These are phyloP conservation scores for Papilio protenor DNA, from an alignment of 2,888 invertebrate species.

Conservation along the genomic window DNA sequence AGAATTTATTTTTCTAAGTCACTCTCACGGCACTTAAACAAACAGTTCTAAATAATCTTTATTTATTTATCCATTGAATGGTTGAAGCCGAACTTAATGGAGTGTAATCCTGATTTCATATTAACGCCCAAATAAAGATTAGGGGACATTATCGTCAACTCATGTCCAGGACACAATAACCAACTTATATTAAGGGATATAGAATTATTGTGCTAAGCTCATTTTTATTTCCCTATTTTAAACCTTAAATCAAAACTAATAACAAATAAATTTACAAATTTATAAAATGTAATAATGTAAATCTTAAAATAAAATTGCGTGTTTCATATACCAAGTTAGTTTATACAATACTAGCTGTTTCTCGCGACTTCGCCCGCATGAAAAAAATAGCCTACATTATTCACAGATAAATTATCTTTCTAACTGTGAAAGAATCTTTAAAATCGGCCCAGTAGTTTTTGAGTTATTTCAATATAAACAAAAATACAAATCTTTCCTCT, in stretches of 20 bases:
- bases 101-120: constrained; percentile 74
- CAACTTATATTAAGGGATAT: constrained; percentile 26
- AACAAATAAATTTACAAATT: background rate
- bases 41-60: constrained; percentile 73
- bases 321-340: too few species aligned
- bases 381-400: too few species aligned
- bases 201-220: background rate
- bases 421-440: too few species aligned
- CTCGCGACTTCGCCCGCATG: too few species aligned
- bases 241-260: background rate
- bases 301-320: too few species aligned
- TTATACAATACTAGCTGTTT: too few species aligned
- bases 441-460: too few species aligned
- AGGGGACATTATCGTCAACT: constrained; percentile 61
- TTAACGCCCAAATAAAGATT: constrained; percentile 75
- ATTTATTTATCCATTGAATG: constrained; percentile 77
- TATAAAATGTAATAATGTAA: background rate
- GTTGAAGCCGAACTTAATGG: constrained; percentile 73
- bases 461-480: too few species aligned
- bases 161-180: constrained; percentile 50
- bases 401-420: too few species aligned
- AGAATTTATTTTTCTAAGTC: constrained; percentile 55
- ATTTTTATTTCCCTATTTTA: constrained; percentile 9
- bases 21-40: constrained; percentile 77
- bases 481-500: too few species aligned